Conservation (phyloP, 1,140 invertebrate species). For the Patella vulgata region DNA sequence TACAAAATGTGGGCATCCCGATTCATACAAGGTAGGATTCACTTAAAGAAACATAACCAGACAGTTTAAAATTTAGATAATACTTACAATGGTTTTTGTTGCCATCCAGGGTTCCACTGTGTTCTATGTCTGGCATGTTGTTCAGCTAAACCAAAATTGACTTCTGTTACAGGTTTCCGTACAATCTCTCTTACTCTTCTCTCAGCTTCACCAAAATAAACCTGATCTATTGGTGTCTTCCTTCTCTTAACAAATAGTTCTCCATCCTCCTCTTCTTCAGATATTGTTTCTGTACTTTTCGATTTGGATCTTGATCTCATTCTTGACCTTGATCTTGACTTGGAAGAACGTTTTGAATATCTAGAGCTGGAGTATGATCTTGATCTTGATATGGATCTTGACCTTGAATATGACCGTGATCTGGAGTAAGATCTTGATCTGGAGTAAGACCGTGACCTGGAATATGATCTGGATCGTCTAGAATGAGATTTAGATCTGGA, state of each 20-base stretch:
- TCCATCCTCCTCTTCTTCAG: neutral
- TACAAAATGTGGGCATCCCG: no score
- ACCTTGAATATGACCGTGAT: neutral
- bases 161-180: no score
- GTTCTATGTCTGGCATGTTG: no score
- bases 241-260: neutral
- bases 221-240: slow-evolving; percentile 8
- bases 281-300: neutral
- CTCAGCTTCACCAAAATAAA: slow-evolving; percentile 11
- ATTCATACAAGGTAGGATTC: no score
- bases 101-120: no score
- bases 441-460: slow-evolving; percentile 2
- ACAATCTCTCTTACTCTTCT: no score
- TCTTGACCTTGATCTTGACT: neutral
- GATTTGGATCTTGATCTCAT: neutral
- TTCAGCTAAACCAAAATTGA: no score
- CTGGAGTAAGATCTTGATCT: slow-evolving; percentile 12
- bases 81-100: no score
- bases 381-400: slow-evolving; percentile 11
- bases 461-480: neutral
- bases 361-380: slow-evolving; percentile 14
- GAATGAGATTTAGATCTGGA: slow-evolving; percentile 1
- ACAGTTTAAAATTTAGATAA: no score
- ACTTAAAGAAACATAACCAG: no score
- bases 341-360: neutral